Base-by-base conservation (phyloP, 2,113 vertebrate species). In the Lontra canadensis region DNA sequence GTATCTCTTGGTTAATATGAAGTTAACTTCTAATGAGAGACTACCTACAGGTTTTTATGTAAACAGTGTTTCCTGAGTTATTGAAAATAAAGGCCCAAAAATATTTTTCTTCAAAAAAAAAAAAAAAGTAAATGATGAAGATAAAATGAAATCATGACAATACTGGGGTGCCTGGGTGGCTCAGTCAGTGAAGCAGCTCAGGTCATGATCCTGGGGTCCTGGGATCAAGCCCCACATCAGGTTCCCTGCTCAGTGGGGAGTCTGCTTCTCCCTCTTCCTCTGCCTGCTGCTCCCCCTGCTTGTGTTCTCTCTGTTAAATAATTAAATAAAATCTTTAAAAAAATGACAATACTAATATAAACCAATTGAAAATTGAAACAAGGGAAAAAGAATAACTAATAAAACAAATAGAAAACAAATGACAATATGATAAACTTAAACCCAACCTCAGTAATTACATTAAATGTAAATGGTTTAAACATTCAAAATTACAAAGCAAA, bases 51-150 rank as follows among this genome's bases (percentile, higher is more conserved):
- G 7, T 44, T 61, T 95, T 95, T 90, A 89, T 61, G 29, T 73
- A 87, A 82, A 65, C 78, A 23, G 14, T 84, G 18, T 59, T 89
- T 89, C 95, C 67, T 69, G 57, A 92, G 20, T 94, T 97, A 34
- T 84, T 61, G 59, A 80, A 84, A 96, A 82, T 17, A 34, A 95
- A 88, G 95, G 44, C 59, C 52, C 0, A 47, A 2, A 92, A 57
- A 9, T 12, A 78, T 63, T 79, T 39, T 93, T 20, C 25, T 94
- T 42, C 25, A 39, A 55, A 55, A 55, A 55, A 55, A 52, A 52
- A 88, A 57, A 55, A 88, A 57, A 89, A 47, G 14, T 23, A 57
- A 79, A 20, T 49, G 8, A 25, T 47, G 9, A 90, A 90, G 57
- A 79, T 20, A 90, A 63, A 90, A 71, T 78, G 20, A 20, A 47